Evolutionary conservation across 2,888 invertebrate species (phyloP), one percentile per base, ranked within the genome.

Genomic region (Sussaba pulchella): DNA sequence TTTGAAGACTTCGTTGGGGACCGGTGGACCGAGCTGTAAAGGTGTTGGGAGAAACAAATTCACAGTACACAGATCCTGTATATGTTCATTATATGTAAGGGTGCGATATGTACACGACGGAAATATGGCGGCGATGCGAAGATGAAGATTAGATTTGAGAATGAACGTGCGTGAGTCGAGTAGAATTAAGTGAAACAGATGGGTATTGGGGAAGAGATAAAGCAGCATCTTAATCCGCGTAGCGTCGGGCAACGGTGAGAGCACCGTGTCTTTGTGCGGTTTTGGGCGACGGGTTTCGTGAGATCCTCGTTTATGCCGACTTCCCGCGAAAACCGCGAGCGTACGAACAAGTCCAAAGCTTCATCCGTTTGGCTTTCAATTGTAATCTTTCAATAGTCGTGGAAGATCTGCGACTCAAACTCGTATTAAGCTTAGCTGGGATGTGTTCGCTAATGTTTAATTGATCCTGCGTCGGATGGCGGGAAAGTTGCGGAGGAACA

Each of bases 161-260:
- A 69, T 67, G 63, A 78, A 78, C 45, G 73, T 47, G 17, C 43
- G 57, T 57, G 63, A 43, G 41, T 67, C 10, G 43, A 24, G 66
- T 26, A 63, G 54, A 45, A 59, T 8, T 50, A 39, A 31, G 66
- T 61, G 59, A 72, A 61, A 61, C 52, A 59, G 57, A 70, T 17
- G 52, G 39, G 71, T n/a, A 52, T 2, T 14, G 24, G 19, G 61
- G 54, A 17, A 69, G 50, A 21, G 67, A 66, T 54, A 36, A 41
- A 59, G 43, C 59, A 52, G 59, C 71, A 39, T 79, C 79, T 75
- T 79, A 79, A 79, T 79, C 79, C 75, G 41, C 41, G 24, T 24
- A 39, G 64, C 36, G 64, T 41, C 31, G 59, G 64, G 64, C 70
- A 54, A 59, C 36, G 17, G 21, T 0, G 19, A 61, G 41, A 54